phyloP scores from a whole-genome alignment of 1,140 invertebrate species.

The Neodiprion pinetum region DNA sequence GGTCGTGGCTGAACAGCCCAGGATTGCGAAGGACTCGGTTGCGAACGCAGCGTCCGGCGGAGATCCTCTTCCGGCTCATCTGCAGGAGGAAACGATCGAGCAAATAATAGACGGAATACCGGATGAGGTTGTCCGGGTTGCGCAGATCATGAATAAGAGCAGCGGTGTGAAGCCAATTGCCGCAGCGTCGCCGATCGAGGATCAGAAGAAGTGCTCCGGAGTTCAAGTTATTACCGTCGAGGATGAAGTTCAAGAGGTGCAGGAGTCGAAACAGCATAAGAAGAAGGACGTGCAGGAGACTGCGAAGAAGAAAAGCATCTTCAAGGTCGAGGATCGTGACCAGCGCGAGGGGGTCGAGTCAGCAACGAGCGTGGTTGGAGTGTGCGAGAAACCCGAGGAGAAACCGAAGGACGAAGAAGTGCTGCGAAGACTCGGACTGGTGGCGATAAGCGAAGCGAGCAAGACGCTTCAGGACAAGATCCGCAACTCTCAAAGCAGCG shows the following conservation, averaged over 20 bases:
- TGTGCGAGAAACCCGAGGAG: background rate
- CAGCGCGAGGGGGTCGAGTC: background rate
- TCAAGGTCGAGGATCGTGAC: background rate
- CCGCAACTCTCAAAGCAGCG: background rate
- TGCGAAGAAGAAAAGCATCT: background rate
- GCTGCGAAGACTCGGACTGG: conserved; percentile 45
- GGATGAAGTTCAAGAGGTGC: conserved; percentile 19
- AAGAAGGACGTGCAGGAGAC: background rate
- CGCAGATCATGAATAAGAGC: conserved; percentile 19
- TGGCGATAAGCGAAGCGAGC: conserved; percentile 35
- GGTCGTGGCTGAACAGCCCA: too few relatives aligned
- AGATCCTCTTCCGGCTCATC: background rate
- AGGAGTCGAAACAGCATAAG: background rate
- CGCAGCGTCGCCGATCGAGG: conserved; percentile 11
- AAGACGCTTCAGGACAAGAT: background rate
- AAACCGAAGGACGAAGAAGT: conserved; percentile 49
- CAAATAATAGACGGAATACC: conserved; percentile 52
- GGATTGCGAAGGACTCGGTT: too few relatives aligned
- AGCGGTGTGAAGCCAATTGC: background rate
- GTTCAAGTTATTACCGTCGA: conserved; percentile 10
- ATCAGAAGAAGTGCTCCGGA: background rate
- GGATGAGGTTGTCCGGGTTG: conserved; percentile 45
- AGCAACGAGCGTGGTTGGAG: background rate
- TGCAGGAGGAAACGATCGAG: conserved; percentile 42
- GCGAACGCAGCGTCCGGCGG: too few relatives aligned